Evolutionary conservation across 2,888 invertebrate species (phyloP).

Genomic region (Serrognathus titanus): DNA sequence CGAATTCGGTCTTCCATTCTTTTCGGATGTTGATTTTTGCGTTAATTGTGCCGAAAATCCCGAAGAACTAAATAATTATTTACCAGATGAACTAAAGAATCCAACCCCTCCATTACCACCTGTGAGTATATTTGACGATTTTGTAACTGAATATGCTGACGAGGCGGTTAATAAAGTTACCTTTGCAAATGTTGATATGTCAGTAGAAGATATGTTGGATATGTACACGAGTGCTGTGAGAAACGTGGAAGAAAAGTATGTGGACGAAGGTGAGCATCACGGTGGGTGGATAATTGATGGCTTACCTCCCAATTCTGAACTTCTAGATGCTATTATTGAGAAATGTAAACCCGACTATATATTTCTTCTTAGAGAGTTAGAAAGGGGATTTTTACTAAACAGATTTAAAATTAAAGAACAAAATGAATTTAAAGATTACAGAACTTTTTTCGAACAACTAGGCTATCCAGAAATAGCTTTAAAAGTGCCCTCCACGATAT

Average conservation of each 20-base stretch:
- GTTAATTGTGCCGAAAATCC: conserved; percentile 10
- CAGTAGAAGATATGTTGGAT: conserved; percentile 48
- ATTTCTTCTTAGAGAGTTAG: conserved; percentile 53
- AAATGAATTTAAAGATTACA: conserved; percentile 35
- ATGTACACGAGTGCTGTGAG: conserved; percentile 47
- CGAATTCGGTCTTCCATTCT: conserved; percentile 5
- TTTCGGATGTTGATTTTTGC: conserved; percentile 8
- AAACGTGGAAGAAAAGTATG: conserved; percentile 43
- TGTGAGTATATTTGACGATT: conserved; percentile 44
- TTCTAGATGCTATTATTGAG: conserved; percentile 51
- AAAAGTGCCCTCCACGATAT: conserved; percentile 28
- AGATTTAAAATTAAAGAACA: conserved; percentile 29
- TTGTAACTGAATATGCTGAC: conserved; percentile 52
- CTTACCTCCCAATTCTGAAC: conserved; percentile 52
- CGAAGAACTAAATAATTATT: conserved; percentile 36
- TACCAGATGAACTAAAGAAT: conserved; percentile 44
- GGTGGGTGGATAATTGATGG: conserved; percentile 63
- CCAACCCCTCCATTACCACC: conserved; percentile 28
- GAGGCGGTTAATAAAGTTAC: conserved; percentile 47
- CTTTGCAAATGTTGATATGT: conserved; percentile 48
- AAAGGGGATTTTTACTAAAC: conserved; percentile 45
- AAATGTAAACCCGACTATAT: conserved; percentile 56
- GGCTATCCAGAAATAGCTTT: conserved; percentile 35
- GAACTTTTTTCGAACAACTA: conserved; percentile 35
- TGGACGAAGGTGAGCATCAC: conserved; percentile 38